phyloP scores from a whole-genome alignment of 2,797 vertebrate genomes.

The Ataeniobius toweri region DNA sequence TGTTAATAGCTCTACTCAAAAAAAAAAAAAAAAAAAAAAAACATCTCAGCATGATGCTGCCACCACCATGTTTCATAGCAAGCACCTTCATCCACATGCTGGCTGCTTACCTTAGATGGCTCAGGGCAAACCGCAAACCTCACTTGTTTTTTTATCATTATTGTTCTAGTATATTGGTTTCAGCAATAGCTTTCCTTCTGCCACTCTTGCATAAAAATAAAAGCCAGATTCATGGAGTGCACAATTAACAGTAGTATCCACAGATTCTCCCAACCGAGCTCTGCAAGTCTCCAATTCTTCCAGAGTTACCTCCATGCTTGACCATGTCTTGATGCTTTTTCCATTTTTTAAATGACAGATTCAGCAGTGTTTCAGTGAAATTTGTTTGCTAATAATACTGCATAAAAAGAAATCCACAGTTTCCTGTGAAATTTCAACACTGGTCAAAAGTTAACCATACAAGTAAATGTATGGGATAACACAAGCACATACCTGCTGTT shows the following conservation, averaged over 20 bases:
- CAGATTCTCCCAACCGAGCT: not conserved
- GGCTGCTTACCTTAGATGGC: not conserved
- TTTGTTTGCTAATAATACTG: not conserved
- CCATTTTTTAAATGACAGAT: not conserved
- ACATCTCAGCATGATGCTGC: not conserved
- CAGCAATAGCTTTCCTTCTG: not conserved
- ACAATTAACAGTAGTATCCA: not conserved
- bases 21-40: not conserved
- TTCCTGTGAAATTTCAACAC: not conserved
- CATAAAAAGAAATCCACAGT: not conserved
- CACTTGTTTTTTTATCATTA: not conserved
- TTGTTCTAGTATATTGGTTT: not conserved
- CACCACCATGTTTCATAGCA: not conserved
- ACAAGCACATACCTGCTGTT: conserved; percentile 86
- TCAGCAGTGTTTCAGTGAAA: not conserved
- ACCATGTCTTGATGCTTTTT: not conserved
- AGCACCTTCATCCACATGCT: not conserved
- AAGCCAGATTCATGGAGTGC: not conserved
- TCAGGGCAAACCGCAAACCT: not conserved
- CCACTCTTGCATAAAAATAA: not conserved
- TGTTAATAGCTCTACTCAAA: not conserved
- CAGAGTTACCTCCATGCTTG: not conserved
- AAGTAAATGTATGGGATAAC: not conserved
- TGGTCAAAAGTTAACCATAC: not conserved
- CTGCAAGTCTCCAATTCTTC: too few relatives aligned